These are phyloP conservation scores for Merops nubicus DNA, from an alignment of 2,113 vertebrate genomes.

Conservation along the genomic window DNA sequence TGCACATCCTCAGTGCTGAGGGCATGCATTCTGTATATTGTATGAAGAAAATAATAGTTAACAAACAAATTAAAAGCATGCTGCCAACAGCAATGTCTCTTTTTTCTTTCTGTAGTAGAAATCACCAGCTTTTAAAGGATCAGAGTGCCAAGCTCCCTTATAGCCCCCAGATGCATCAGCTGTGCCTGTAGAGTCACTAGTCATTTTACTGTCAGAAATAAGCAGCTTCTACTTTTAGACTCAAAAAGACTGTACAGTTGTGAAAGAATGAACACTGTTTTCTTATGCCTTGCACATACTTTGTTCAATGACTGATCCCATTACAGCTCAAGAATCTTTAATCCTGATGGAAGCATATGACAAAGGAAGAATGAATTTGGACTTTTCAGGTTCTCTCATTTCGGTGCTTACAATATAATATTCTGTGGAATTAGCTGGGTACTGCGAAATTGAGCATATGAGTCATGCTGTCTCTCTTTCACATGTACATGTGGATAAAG, in stretches of 20 bases:
- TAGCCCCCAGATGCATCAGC: background rate
- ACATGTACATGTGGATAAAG: background rate
- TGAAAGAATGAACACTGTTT: background rate
- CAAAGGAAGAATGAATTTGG: background rate
- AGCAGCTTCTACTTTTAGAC: constrained; percentile 8
- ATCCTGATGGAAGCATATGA: background rate
- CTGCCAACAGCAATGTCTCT: background rate
- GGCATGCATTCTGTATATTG: background rate
- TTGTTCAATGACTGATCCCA: background rate
- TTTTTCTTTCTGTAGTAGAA: background rate
- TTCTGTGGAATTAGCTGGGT: background rate
- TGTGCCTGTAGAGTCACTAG: background rate
- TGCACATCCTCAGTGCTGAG: background rate
- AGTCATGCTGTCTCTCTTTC: background rate
- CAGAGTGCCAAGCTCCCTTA: background rate
- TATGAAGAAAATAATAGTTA: constrained; percentile 7
- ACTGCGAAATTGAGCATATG: background rate
- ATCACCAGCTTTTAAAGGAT: background rate
- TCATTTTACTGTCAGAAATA: constrained; percentile 13
- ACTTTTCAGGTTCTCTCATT: constrained; percentile 11
- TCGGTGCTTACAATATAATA: background rate
- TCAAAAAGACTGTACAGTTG: background rate
- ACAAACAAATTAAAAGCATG: background rate
- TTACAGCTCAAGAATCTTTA: background rate
- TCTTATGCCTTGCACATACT: background rate